phyloP scores from a whole-genome alignment of 2,113 vertebrate genomes.

The Phalacrocorax aristotelis region DNA sequence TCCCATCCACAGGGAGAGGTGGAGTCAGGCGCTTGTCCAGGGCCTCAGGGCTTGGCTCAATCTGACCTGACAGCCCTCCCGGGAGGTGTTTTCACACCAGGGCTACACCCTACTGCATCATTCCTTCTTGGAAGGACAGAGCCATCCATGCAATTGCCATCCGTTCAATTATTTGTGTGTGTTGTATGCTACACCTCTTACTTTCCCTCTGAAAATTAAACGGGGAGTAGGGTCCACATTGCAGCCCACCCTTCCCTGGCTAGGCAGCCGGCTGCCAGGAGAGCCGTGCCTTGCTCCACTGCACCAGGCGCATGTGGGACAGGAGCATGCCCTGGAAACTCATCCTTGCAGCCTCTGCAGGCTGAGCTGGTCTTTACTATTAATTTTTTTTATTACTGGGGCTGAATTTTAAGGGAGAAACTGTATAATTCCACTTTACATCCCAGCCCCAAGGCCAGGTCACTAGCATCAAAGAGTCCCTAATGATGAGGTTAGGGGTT shows the following conservation, averaged over 20 bases:
- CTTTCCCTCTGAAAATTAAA: background rate
- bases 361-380: background rate
- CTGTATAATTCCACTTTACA: background rate
- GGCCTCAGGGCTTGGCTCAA: background rate
- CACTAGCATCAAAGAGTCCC: background rate
- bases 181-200: background rate
- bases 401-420: constrained; percentile 27
- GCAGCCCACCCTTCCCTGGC: background rate
- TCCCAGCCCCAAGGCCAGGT: background rate
- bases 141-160: background rate
- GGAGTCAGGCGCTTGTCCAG: background rate
- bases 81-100: background rate
- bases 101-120: background rate
- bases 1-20: rapidly evolving
- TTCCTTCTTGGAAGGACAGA: background rate
- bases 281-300: rapidly evolving
- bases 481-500: background rate
- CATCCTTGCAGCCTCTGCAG: background rate
- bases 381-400: background rate
- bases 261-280: background rate
- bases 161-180: background rate
- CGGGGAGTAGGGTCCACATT: background rate
- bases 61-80: background rate
- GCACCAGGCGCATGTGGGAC: background rate
- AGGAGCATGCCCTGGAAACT: background rate